phyloP scores from a whole-genome alignment of 2,797 vertebrate genomes.

The Poecilia picta region DNA sequence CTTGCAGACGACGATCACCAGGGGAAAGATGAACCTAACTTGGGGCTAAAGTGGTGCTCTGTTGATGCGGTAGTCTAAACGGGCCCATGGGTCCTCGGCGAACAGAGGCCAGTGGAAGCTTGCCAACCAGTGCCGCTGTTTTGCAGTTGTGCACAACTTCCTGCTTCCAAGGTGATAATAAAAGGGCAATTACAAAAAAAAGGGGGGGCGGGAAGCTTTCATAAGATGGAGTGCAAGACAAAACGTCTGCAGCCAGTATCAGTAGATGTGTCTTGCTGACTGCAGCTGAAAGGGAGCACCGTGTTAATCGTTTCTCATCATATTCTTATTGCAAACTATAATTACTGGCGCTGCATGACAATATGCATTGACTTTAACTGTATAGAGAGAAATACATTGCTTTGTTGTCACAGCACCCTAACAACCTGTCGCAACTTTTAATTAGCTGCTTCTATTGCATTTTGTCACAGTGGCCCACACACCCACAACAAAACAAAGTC shows the following conservation, averaged over 20 bases:
- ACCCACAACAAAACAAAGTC: constrained; percentile 9
- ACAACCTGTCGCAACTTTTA: constrained; percentile 18
- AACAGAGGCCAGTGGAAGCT: constrained; percentile 66
- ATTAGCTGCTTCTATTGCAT: constrained; percentile 11
- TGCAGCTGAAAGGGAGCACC: background rate
- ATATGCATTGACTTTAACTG: constrained; percentile 7
- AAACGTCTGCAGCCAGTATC: background rate
- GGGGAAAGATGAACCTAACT: constrained; percentile 44
- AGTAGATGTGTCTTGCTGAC: constrained; percentile 3
- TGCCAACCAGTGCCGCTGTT: constrained; percentile 71
- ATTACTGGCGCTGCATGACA: background rate
- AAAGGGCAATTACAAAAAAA: constrained; percentile 45
- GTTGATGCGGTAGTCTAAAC: constrained; percentile 57
- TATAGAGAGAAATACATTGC: constrained; percentile 9
- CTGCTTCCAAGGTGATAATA: constrained; percentile 47
- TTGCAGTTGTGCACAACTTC: constrained; percentile 44
- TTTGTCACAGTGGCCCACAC: constrained; percentile 18
- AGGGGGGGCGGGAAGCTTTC: constrained; percentile 29
- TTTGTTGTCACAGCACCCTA: background rate
- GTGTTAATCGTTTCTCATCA: background rate
- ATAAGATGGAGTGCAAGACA: constrained; percentile 15
- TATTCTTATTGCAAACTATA: constrained; percentile 4
- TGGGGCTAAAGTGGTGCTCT: constrained; percentile 42
- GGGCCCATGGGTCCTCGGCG: constrained; percentile 61
- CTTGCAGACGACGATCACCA: constrained; percentile 30